phyloP scores from a whole-genome alignment of 1,140 invertebrate genomes.

The Leptinotarsa lineolata region DNA sequence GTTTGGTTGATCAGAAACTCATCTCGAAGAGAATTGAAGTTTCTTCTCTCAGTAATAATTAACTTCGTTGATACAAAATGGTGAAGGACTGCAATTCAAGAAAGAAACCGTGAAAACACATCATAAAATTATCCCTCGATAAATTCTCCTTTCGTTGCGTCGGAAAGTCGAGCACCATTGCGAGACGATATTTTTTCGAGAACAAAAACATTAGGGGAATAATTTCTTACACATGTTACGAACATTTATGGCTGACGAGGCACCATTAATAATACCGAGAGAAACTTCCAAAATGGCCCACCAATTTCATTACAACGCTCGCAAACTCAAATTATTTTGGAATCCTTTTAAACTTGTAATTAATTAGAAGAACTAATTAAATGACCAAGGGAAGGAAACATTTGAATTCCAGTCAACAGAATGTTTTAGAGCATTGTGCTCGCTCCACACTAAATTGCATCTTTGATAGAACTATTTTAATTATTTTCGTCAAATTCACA shows the following conservation, averaged over 20 bases:
- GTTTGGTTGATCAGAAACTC: no score
- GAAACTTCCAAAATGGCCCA: conserved; percentile 38
- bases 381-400: conserved; percentile 13
- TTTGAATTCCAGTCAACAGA: not conserved
- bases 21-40: no score
- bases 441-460: not conserved
- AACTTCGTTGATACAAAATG: no score
- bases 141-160: not conserved
- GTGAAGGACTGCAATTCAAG: not conserved
- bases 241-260: conserved; percentile 40
- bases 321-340: conserved; percentile 1
- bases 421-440: not conserved
- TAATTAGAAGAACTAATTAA: conserved; percentile 15
- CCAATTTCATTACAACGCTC: conserved; percentile 33
- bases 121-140: not conserved
- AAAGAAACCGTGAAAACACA: not conserved
- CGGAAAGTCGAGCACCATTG: conserved; percentile 3
- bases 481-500: not conserved
- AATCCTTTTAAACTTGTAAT: conserved; percentile 5
- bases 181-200: conserved; percentile 30
- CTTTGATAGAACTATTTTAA: not conserved
- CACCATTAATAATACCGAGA: conserved; percentile 40
- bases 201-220: conserved; percentile 36
- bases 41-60: no score
- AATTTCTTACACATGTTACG: conserved; percentile 42